Conservation (phyloP, 2,797 vertebrate genomes). For the Malacoctenus gilli region DNA sequence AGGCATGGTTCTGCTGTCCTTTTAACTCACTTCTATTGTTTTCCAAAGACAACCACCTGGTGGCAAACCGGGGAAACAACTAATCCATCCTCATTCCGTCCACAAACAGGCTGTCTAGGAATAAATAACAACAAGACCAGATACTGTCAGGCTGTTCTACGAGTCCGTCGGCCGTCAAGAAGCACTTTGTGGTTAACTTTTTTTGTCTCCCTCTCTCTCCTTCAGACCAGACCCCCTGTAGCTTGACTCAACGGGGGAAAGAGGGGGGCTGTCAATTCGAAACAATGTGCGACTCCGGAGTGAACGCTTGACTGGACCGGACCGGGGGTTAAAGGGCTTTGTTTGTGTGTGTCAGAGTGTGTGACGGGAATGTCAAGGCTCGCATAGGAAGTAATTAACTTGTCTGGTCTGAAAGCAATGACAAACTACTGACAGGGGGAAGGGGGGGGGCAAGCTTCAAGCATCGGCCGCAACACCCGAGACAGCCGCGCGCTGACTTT, state of each 20-base stretch:
- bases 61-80: constrained; percentile 71
- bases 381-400: constrained; percentile 64
- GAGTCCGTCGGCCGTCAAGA: constrained; percentile 31
- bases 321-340: constrained; percentile 56
- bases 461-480: constrained; percentile 1
- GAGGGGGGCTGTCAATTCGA: constrained; percentile 71
- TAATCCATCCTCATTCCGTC: constrained; percentile 56
- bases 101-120: constrained; percentile 57
- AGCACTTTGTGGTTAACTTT: constrained; percentile 40
- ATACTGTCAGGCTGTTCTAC: constrained; percentile 16
- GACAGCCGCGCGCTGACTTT: constrained; percentile 15
- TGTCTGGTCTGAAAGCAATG: constrained; percentile 36
- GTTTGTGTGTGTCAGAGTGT: constrained; percentile 52
- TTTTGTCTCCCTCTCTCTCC: constrained; percentile 20
- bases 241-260: constrained; percentile 46
- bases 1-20: constrained; percentile 46
- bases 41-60: constrained; percentile 81
- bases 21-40: constrained; percentile 63
- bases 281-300: constrained; percentile 73
- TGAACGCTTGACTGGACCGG: constrained; percentile 61
- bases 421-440: constrained; percentile 29
- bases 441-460: constrained; percentile 16
- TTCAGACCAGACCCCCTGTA: constrained; percentile 43
- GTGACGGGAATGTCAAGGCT: constrained; percentile 69
- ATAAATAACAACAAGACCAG: constrained; percentile 54